These are phyloP conservation scores for Polypterus senegalus DNA, from an alignment of 2,113 vertebrate species.

Conservation along the genomic window DNA sequence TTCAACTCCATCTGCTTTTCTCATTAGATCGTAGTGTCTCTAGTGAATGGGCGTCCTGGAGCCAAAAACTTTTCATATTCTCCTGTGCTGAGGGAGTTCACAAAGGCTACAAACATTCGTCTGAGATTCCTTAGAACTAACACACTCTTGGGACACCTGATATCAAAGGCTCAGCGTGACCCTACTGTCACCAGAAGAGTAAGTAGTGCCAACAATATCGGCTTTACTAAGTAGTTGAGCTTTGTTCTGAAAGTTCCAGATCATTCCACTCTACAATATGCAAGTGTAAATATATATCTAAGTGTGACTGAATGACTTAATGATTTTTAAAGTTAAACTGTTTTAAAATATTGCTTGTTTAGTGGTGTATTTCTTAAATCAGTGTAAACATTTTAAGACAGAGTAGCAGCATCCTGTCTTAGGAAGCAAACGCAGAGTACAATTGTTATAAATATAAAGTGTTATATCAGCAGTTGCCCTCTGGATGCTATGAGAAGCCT, in stretches of 20 bases:
- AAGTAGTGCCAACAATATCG: constrained; percentile 24
- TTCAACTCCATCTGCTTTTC: background rate
- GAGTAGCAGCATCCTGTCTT: no score
- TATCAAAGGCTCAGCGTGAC: constrained; percentile 75
- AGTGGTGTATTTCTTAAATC: no score
- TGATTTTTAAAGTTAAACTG: no score
- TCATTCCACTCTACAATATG: background rate
- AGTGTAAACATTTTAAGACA: no score
- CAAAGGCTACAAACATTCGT: constrained; percentile 78
- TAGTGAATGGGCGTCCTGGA: constrained; percentile 76
- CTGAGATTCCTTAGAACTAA: constrained; percentile 73
- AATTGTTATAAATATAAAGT: no score
- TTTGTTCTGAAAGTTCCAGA: background rate
- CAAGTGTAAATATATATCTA: background rate
- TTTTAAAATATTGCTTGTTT: no score
- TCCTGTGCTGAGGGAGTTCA: constrained; percentile 64
- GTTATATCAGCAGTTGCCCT: no score
- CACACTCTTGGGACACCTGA: constrained; percentile 80
- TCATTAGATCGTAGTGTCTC: constrained; percentile 71
- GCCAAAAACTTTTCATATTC: constrained; percentile 72
- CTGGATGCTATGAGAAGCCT: no score
- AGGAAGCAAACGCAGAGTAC: no score
- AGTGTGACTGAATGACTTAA: background rate
- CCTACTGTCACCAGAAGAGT: constrained; percentile 78
- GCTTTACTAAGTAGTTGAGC: no score